phyloP scores from a whole-genome alignment of 1,140 invertebrate species.

The roundworm (Caenorhabditis elegans) region WBcel235 BX284604.4:8155001-8155500 shows the following conservation, averaged over 20 bases:
- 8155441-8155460: constrained; percentile 16
- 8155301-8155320: background rate
- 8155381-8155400: background rate
- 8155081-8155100: too few relatives aligned
- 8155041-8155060: too few relatives aligned
- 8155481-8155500: constrained; percentile 45
- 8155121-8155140: too few relatives aligned
- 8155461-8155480: constrained; percentile 42
- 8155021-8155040: too few relatives aligned
- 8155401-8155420: constrained; percentile 33
- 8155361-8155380: constrained; percentile 27
- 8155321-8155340: background rate
- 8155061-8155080: too few relatives aligned
- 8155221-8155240: too few relatives aligned
- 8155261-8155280: background rate
- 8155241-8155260: background rate
- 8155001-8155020: too few relatives aligned
- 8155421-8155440: constrained; percentile 40
- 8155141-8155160: too few relatives aligned
- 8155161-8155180: too few relatives aligned
- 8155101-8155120: too few relatives aligned
- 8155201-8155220: too few relatives aligned
- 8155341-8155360: background rate
- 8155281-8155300: background rate
- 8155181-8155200: too few relatives aligned